A percentile compares a stretch with the other conserved stretches of the same genome.
These are phyloP conservation scores for Drosophila littoralis DNA, from an alignment of 1,140 invertebrate species.

Conservation along the genomic window DNA sequence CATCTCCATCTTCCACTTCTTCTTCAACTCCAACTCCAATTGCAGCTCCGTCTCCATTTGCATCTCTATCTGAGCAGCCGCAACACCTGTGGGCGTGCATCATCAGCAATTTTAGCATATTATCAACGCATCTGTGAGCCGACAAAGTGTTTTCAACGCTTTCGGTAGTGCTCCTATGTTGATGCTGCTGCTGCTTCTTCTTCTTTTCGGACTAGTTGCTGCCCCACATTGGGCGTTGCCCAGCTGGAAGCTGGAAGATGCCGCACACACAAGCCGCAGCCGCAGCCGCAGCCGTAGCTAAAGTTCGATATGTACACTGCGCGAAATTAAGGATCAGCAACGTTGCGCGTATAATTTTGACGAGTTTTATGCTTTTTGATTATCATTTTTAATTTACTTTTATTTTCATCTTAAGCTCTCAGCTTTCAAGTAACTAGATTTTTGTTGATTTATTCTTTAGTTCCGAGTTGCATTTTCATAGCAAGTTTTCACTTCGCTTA, in stretches of 20 bases:
- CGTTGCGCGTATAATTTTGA: not conserved
- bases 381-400: too few species aligned
- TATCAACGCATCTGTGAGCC: slow-evolving; percentile 82
- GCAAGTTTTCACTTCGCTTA: too few species aligned
- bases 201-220: slow-evolving; percentile 8
- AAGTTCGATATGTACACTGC: slow-evolving; percentile 32
- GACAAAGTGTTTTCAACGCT: slow-evolving; percentile 83
- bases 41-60: slow-evolving; percentile 42
- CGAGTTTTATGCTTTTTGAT: too few species aligned
- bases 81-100: slow-evolving; percentile 79
- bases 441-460: too few species aligned
- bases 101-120: slow-evolving; percentile 81
- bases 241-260: slow-evolving; percentile 47
- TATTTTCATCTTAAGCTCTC: too few species aligned
- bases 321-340: not conserved
- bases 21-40: slow-evolving; percentile 36
- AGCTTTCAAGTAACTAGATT: too few species aligned
- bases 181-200: not conserved
- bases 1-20: slow-evolving; percentile 45
- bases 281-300: slow-evolving; percentile 30
- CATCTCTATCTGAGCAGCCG: slow-evolving; percentile 19
- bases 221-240: slow-evolving; percentile 52
- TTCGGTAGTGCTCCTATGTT: slow-evolving; percentile 60
- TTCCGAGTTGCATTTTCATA: too few species aligned
- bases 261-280: not conserved